phyloP scores from a whole-genome alignment of 2,888 invertebrate genomes.

The Drepanosiphum platanoidis region DNA sequence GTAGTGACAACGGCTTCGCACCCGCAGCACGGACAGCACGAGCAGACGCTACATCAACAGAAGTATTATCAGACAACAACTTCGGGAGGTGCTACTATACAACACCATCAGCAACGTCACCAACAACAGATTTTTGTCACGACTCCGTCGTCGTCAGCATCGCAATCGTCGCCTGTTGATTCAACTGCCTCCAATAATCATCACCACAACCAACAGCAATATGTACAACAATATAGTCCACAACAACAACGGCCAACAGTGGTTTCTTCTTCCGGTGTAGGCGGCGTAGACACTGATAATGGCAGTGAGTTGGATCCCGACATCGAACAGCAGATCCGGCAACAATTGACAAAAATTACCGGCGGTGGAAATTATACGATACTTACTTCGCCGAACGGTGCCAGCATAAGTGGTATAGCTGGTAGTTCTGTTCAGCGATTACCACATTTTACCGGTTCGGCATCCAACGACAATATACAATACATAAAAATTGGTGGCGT shows the following conservation, averaged over 20 bases:
- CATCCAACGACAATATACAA: constrained; percentile 16
- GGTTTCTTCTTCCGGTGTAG: neutral
- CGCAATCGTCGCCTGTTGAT: neutral
- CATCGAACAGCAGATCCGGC: constrained; percentile 44
- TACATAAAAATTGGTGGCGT: constrained; percentile 35
- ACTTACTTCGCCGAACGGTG: neutral
- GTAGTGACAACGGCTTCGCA: neutral
- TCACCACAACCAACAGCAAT: neutral
- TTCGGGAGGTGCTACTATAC: neutral
- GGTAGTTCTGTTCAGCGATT: no score
- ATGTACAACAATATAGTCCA: neutral
- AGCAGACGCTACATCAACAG: neutral
- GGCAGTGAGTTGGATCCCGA: constrained; percentile 1
- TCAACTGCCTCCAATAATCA: neutral
- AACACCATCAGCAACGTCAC: constrained; percentile 1
- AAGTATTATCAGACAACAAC: constrained; percentile 1
- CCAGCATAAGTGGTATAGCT: no score
- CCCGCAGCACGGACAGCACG: neutral
- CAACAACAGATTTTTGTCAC: constrained; percentile 56
- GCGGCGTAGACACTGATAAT: neutral
- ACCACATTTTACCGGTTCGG: constrained; percentile 12
- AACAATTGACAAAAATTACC: constrained; percentile 9
- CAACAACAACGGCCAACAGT: neutral
- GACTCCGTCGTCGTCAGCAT: neutral
- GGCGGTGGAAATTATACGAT: constrained; percentile 11